A percentile compares a stretch with the other conserved stretches of the same genome.
Conservation (phyloP, 2,113 vertebrate genomes). For the Pontoporia blainvillei region DNA sequence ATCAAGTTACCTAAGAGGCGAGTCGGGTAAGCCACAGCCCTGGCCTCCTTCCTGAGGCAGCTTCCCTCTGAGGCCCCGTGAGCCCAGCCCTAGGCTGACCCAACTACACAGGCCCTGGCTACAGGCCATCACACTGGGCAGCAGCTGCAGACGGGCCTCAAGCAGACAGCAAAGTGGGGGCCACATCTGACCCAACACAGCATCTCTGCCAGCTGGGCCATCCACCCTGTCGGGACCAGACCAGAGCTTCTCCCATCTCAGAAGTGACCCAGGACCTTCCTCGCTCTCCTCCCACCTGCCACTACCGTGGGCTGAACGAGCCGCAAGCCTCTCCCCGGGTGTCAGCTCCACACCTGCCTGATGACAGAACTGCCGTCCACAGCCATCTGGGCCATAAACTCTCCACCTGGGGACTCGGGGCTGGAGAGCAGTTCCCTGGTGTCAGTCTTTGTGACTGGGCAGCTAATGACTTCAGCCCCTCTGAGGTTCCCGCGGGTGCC, state of each 20-base stretch:
- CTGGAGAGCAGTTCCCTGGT: not conserved
- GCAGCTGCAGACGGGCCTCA: not conserved
- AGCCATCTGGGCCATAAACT: not conserved
- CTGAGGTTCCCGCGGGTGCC: not conserved
- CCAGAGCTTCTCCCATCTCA: not conserved
- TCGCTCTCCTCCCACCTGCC: not conserved
- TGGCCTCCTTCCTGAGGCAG: not conserved
- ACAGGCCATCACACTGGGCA: not conserved
- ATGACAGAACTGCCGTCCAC: not conserved
- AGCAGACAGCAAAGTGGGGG: not conserved
- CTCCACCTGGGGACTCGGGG: not conserved
- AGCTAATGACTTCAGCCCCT: not conserved
- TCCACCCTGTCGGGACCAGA: not conserved
- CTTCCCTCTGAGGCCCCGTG: not conserved
- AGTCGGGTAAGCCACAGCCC: not conserved
- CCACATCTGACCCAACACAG: not conserved
- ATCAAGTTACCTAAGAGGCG: slow-evolving; percentile 8
- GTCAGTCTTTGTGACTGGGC: not conserved
- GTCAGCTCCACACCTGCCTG: not conserved
- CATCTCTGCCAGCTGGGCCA: too few relatives aligned
- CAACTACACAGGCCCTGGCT: not conserved
- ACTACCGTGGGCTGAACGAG: not conserved
- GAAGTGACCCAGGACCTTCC: not conserved
- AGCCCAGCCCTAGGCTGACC: not conserved
- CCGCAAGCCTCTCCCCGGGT: not conserved